Conservation (phyloP, 2,113 vertebrate species). For the Aptenodytes forsteri region DNA sequence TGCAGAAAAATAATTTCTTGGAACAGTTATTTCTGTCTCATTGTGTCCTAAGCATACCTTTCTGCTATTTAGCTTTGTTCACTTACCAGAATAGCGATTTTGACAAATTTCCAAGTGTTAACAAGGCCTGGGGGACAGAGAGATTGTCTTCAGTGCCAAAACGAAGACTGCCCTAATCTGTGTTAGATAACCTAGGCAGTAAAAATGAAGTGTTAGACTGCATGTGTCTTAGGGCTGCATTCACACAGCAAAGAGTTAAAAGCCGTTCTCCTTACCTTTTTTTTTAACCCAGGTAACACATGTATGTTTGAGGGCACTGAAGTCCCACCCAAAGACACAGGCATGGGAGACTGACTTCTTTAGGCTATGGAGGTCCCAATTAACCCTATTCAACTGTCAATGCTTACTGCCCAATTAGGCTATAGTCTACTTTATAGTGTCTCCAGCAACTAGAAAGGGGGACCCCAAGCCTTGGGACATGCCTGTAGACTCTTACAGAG, state of each 20-base stretch:
- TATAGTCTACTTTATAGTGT: background rate
- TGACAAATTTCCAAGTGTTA: slow-evolving; percentile 39
- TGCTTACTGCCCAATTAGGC: background rate
- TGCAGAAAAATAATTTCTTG: background rate
- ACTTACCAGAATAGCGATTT: background rate
- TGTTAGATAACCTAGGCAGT: background rate
- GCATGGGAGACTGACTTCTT: background rate
- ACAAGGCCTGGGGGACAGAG: background rate
- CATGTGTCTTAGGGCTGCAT: background rate
- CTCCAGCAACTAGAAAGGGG: background rate
- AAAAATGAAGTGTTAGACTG: background rate
- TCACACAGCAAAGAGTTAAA: background rate
- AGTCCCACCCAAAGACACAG: background rate
- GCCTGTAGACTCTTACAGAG: background rate
- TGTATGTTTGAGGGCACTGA: background rate
- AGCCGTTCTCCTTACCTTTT: background rate
- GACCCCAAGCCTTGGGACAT: background rate
- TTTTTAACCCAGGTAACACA: background rate
- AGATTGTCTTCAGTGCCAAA: background rate
- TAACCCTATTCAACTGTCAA: background rate
- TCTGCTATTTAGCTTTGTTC: slow-evolving; percentile 27
- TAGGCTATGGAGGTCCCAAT: background rate
- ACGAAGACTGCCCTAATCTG: background rate
- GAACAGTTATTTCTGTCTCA: slow-evolving; percentile 1
- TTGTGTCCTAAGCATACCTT: slow-evolving; percentile 19